These are phyloP conservation scores for Spinus olivaceus DNA, from an alignment of 2,797 vertebrate species.

Conservation along the genomic window DNA sequence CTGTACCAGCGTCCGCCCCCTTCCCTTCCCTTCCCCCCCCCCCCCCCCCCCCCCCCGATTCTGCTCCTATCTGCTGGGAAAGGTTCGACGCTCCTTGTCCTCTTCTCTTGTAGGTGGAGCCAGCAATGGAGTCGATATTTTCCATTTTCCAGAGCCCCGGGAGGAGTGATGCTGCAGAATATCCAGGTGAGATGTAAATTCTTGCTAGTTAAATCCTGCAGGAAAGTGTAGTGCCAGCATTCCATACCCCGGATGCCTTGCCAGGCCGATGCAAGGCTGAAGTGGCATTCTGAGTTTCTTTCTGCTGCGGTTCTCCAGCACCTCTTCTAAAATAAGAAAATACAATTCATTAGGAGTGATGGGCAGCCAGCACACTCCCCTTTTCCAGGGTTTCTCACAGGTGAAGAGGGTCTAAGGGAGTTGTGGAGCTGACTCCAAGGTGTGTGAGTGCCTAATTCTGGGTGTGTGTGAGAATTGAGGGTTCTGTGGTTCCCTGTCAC, in stretches of 20 bases:
- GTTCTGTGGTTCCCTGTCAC: background rate
- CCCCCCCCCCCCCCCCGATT: no score
- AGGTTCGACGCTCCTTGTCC: fast-evolving
- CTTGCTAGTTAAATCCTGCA: fast-evolving
- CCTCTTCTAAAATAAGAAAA: background rate
- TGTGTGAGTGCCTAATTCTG: background rate
- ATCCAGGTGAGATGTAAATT: background rate
- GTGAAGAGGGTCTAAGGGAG: background rate
- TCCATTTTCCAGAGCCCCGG: background rate
- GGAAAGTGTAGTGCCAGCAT: background rate
- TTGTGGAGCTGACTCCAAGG: background rate
- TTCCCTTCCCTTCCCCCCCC: no score
- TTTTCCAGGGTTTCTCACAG: background rate
- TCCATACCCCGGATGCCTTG: background rate
- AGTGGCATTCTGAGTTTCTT: background rate
- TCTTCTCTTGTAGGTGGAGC: background rate
- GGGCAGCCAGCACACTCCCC: background rate
- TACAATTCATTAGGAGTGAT: background rate
- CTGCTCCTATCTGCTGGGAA: fast-evolving
- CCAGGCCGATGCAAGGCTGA: background rate
- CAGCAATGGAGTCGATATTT: fast-evolving
- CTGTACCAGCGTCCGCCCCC: background rate
- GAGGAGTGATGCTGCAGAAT: background rate
- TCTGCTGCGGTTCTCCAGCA: background rate
- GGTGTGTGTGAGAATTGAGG: background rate